A percentile compares a stretch with the other conserved stretches of the same genome.
phyloP scores from a whole-genome alignment of 2,797 vertebrate species.

The Acanthurus leucopareius region DNA sequence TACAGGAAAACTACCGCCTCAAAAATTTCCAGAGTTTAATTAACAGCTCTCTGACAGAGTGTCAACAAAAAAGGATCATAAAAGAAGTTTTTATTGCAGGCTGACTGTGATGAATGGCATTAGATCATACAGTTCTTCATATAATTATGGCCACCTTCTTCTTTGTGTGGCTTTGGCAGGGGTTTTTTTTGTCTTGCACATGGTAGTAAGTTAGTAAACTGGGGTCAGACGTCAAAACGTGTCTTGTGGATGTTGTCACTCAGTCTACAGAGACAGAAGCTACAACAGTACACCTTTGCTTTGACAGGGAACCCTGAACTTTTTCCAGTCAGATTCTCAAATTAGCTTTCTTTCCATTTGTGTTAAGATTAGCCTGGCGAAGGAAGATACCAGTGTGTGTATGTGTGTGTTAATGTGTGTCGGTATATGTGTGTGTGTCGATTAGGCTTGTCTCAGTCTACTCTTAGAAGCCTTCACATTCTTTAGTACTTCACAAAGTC shows the following conservation, averaged over 20 bases:
- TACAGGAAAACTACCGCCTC: neutral
- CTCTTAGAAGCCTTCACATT: conserved; percentile 63
- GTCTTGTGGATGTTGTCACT: neutral
- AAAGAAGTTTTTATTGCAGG: conserved; percentile 22
- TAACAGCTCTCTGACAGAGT: conserved; percentile 2
- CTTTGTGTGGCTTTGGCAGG: conserved; percentile 11
- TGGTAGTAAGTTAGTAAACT: conserved; percentile 13
- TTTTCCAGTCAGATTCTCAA: conserved; percentile 24
- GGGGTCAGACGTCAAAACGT: neutral
- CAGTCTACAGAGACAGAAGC: conserved; percentile 7
- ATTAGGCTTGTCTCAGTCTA: conserved; percentile 35
- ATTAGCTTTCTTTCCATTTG: conserved; percentile 27
- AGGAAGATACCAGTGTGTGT: conserved; percentile 12
- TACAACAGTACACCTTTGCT: neutral
- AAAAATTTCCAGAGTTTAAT: neutral
- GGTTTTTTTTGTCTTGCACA: neutral
- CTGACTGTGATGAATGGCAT: conserved; percentile 7
- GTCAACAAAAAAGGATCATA: conserved; percentile 17
- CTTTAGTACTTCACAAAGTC: conserved; percentile 55
- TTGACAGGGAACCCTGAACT: neutral
- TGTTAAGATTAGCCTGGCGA: conserved; percentile 35
- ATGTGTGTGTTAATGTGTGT: conserved; percentile 11
- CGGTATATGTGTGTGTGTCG: neutral
- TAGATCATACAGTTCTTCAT: conserved; percentile 9
- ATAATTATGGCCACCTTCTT: neutral